Base-by-base conservation (phyloP, 2,888 invertebrate genomes). In the Troides aeacus region DNA sequence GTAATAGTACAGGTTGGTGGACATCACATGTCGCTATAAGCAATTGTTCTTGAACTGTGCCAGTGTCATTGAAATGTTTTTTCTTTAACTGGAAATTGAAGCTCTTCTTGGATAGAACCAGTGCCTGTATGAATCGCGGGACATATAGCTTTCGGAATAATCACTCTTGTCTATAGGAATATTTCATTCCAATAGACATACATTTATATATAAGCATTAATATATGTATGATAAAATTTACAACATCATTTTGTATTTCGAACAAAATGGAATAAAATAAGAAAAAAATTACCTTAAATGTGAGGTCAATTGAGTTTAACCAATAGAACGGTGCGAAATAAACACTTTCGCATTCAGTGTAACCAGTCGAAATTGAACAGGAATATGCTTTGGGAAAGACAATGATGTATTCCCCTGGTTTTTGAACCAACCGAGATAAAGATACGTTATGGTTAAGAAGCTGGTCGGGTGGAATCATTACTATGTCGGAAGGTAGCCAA, bases 401-500 rank as follows among this genome's bases (percentile, higher is more conserved):
- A 0, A 99, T 94, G 39, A 99, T 95, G 84, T 96, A 98, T 83
- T 99, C 97, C 0, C 98, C 97, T 0, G 97, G 96, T 71, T 95
- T 94, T 85, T 98, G 98, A 5, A 96, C 96, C 3, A 96, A 94
- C 17, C 96, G 94, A 67, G 96, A 95, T 39, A 99, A 86, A 0
- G 96, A 95, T 1, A 98, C 97, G 1, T 96, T 96, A 65, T 96
- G 94, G 75, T 95, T 94, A 0, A 95, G 94, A 46, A 99, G 93
- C 76, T 96, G 89, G 66, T 94, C 93, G 0, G 98, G 98, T 5
- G 98, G 97, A 10, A 98, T 96, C 98, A 98, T 98, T 0, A 96
- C 95, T 8, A 98, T 97, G 84, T 99, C 98, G 0, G 97, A 97
- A 0, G 97, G 95, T 69, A 99, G 90, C 98, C 98, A 98, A 42